Evolutionary conservation across 2,797 vertebrate genomes (phyloP), one percentile per base, ranked within the genome.

Genomic region (Semaprochilodus insignis): DNA sequence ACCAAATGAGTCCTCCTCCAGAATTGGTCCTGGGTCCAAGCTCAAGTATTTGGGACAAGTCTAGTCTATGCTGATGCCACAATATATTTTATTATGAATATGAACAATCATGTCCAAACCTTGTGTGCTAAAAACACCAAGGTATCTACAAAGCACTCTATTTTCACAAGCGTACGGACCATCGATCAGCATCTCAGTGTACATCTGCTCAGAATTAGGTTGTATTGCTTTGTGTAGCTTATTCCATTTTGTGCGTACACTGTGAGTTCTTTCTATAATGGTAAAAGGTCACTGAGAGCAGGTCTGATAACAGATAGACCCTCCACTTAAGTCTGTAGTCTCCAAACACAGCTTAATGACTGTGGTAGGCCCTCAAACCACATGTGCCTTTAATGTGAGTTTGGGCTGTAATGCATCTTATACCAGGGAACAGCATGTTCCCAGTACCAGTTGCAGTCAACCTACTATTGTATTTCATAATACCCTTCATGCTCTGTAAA

Each of bases 351-450:
- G 78, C 71, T 72, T 81, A 81, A 83, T 74, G 78, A 83, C 78
- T 34, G 40, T 36, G 72, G 77, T 52, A 59, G 84, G 27, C 78
- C 44, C 19, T 76, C 74, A 34, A 83, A 79, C 70, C 57, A 74
- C 74, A 65, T 74, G 52, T 84, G 81, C 78, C 48, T 81, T 88
- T 75, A 85, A 86, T 82, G 75, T 62, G 59, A 80, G 73, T 55
- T 78, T 31, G 25, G 73, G 60, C 78, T 67, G 21, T 52, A 73
- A 78, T 62, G 69, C 71, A 48, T 72, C 51, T 36, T 51, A 57
- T 84, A 51, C 82, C 70, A 51, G 54, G 59, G 77, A 76, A 80
- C 74, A 78, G 23, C 59, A 55, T 74, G 62, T 86, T 83, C 80
- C 74, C 55, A 77, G 83, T 74, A 80, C 80, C 79, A 21, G 76